These are phyloP conservation scores for Enteromius trimaculatus DNA, from an alignment of 2,797 vertebrate genomes.

Conservation along the genomic window DNA sequence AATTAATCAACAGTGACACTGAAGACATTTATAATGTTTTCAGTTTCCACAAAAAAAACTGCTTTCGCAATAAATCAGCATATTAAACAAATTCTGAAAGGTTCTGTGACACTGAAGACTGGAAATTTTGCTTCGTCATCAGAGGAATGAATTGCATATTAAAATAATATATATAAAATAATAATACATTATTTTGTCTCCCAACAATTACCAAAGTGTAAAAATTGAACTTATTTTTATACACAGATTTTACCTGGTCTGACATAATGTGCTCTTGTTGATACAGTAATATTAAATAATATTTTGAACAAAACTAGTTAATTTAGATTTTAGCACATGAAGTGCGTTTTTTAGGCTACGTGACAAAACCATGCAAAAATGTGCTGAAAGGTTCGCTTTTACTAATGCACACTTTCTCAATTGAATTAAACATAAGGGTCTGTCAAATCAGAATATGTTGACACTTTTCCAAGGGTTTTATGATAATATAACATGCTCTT, in stretches of 20 bases:
- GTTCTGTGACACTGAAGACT: background rate
- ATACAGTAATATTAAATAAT: background rate
- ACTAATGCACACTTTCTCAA: conserved; percentile 39
- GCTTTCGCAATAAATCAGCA: background rate
- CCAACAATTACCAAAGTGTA: background rate
- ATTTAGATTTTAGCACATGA: conserved; percentile 14
- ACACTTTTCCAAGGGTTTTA: conserved; percentile 42
- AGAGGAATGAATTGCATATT: background rate
- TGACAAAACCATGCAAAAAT: conserved; percentile 32
- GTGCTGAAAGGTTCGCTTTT: conserved; percentile 35
- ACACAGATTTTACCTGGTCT: background rate
- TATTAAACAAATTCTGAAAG: background rate
- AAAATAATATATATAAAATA: too few relatives aligned
- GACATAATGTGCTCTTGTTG: conserved; percentile 6
- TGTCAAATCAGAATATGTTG: conserved; percentile 22
- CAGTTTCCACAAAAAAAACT: background rate
- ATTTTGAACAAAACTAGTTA: conserved; percentile 14
- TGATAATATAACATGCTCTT: conserved; percentile 41
- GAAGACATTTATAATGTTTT: background rate
- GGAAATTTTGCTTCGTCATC: background rate
- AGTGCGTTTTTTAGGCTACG: background rate
- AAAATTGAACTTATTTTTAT: background rate
- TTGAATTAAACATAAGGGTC: conserved; percentile 47
- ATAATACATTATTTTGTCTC: background rate
- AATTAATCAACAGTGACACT: background rate